Evolutionary conservation across 2,797 vertebrate species (phyloP).

Genomic region (Pseudochirops corinnae): DNA sequence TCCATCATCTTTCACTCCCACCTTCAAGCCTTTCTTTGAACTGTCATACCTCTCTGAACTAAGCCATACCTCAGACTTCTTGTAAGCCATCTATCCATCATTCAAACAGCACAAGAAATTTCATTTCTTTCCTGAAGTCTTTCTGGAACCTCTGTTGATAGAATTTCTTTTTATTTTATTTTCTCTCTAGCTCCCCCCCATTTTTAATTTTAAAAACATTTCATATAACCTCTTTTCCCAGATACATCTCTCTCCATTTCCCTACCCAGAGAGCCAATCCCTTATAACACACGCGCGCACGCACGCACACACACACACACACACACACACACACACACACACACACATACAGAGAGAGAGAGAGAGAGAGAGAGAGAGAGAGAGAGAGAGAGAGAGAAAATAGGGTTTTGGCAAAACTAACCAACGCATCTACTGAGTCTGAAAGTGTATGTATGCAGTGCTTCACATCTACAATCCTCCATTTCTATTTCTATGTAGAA

Average conservation of each 20-base stretch:
- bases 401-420: background rate
- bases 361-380: too few relatives aligned
- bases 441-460: too few relatives aligned
- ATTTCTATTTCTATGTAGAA: background rate
- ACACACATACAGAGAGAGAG: too few relatives aligned
- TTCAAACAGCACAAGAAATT: conserved; percentile 45
- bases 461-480: background rate
- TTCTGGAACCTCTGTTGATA: conserved; percentile 27
- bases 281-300: background rate
- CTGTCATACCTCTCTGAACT: background rate
- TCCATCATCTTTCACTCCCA: background rate
- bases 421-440: background rate
- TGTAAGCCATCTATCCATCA: conserved; percentile 13
- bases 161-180: background rate
- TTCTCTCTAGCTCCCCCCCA: background rate
- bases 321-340: too few relatives aligned
- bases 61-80: background rate
- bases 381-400: too few relatives aligned
- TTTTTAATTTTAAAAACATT: background rate
- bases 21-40: background rate
- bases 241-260: background rate
- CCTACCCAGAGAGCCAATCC: background rate
- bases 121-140: conserved; percentile 37
- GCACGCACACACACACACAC: too few relatives aligned
- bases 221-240: background rate